phyloP scores from a whole-genome alignment of 1,140 invertebrate genomes.

The Euschistus heros region DNA sequence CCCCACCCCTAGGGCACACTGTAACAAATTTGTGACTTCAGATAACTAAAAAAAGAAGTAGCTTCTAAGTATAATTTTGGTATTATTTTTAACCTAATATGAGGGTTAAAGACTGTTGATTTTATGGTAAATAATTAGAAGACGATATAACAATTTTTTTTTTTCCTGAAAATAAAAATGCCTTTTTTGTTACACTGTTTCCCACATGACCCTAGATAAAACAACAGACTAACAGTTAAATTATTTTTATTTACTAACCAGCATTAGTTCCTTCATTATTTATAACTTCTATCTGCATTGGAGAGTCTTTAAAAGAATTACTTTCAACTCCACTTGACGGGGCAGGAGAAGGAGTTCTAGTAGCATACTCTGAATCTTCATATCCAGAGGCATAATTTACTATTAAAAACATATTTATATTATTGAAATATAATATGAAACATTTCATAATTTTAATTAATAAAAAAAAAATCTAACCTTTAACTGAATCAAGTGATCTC shows the following conservation, averaged over 20 bases:
- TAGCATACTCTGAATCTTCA: slow-evolving; percentile 23
- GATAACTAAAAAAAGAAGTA: too few relatives aligned
- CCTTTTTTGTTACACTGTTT: too few relatives aligned
- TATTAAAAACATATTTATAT: slow-evolving; percentile 2
- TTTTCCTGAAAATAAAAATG: too few relatives aligned
- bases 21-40: too few relatives aligned
- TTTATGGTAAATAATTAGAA: too few relatives aligned
- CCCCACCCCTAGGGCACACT: too few relatives aligned
- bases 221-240: not conserved
- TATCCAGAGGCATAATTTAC: slow-evolving; percentile 17
- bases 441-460: not conserved
- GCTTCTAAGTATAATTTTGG: too few relatives aligned
- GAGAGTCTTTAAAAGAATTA: slow-evolving; percentile 82
- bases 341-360: slow-evolving; percentile 71
- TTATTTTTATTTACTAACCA: slow-evolving; percentile 36
- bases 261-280: slow-evolving; percentile 53
- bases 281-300: slow-evolving; percentile 76
- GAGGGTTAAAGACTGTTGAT: too few relatives aligned
- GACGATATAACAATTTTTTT: too few relatives aligned
- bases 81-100: too few relatives aligned
- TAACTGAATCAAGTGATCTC: slow-evolving; percentile 28
- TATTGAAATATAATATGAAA: not conserved
- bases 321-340: slow-evolving; percentile 80
- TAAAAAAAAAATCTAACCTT: not conserved
- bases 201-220: too few relatives aligned